Evolutionary conservation across 1,140 invertebrate genomes (phyloP), one percentile per base, ranked within the genome.

Genomic region (Popillia japonica): DNA sequence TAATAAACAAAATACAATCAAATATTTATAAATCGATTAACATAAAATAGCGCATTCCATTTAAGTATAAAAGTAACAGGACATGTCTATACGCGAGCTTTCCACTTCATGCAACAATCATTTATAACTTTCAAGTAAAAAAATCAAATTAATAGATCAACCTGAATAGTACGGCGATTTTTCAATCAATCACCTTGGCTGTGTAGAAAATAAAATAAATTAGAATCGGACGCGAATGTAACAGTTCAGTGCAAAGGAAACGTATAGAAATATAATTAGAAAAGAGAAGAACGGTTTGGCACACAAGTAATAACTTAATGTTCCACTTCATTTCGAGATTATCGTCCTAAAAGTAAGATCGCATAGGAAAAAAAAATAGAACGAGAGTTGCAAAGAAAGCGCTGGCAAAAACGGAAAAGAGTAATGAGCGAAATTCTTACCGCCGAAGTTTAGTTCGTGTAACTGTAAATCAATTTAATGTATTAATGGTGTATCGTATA

Each of bases 111-210:
- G 17, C 48, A 55, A 55, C 17, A 14, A 55, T 55, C 48, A 55
- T 55, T 55, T 55, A 55, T 55, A 55, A 55, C 48, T 55, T 14
- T 55, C 48, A 55, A 55, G 48, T 17, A 14, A 55, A 55, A 55
- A 55, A 55, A 14, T 55, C 17, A 55, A 55, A 55, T 55, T 55
- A 55, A 55, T 55, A 55, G 48, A 55, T 55, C 48, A 55, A 55
- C 48, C 17, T 17, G 48, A 14, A 55, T 55, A 55, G 48, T 55
- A 55, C 14, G 48, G 14, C 48, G 14, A 14, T 55, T 17, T 55
- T 55, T 55, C 48, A 55, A 55, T 55, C 48, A 55, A 55, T 55
- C 48, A 55, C 48, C 48, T 55, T n/a, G 4, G 48, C 9, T 17
- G 9, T 55, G 9, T 14, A 14, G 48, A 14, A 55, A 17, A 55